Evolutionary conservation across 2,113 vertebrate species (phyloP).

Genomic region (Anhinga rufa): DNA sequence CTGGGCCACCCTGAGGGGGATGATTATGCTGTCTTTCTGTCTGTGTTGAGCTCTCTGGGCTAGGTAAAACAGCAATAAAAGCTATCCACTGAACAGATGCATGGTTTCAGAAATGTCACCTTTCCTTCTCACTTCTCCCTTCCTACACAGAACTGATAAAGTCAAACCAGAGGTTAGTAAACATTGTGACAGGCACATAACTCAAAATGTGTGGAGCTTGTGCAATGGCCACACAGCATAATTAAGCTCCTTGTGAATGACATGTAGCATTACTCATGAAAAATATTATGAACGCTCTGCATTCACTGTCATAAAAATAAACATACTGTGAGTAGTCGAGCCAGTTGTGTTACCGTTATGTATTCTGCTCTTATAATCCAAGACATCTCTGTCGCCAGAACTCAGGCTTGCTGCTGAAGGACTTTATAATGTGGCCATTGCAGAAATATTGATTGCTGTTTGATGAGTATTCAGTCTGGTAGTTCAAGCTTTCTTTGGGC

Average conservation of each 20-base stretch:
- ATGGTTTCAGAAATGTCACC: background rate
- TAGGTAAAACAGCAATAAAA: background rate
- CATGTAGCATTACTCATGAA: background rate
- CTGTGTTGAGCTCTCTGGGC: background rate
- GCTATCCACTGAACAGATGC: background rate
- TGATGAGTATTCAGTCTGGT: background rate
- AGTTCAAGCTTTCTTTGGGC: background rate
- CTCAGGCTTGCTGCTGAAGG: background rate
- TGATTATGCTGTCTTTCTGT: background rate
- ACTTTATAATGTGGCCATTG: background rate
- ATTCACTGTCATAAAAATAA: background rate
- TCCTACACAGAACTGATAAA: background rate
- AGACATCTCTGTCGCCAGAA: background rate
- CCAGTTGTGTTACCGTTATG: background rate
- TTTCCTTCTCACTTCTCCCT: background rate
- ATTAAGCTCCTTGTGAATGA: background rate
- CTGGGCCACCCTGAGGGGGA: background rate
- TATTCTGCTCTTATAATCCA: background rate
- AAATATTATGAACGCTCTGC: background rate
- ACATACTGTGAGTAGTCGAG: background rate
- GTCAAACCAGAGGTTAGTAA: background rate
- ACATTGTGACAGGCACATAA: background rate
- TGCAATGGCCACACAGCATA: background rate
- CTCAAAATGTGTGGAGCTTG: background rate
- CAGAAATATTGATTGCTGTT: background rate